Evolutionary conservation across 2,113 vertebrate species (phyloP).

Genomic region (Oreocharis arfaki): DNA sequence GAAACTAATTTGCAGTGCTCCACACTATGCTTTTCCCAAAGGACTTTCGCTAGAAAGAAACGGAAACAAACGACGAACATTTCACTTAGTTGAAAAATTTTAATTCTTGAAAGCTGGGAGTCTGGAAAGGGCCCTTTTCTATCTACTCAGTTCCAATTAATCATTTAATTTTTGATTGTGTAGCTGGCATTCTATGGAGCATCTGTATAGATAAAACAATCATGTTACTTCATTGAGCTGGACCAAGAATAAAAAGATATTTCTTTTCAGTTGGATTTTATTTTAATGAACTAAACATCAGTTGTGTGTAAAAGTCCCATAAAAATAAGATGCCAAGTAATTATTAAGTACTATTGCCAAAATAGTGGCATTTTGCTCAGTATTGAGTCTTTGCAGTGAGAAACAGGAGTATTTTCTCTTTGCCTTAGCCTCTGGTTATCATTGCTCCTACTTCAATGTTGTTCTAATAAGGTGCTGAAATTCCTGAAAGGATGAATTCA

Average conservation of each 20-base stretch:
- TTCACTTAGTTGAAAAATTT: not conserved
- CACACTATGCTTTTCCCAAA: not conserved
- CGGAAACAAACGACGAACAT: not conserved
- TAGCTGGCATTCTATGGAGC: not conserved
- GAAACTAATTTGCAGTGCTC: not conserved
- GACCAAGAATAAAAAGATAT: not conserved
- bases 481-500: not conserved
- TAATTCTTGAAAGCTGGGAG: not conserved
- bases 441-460: not conserved
- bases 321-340: not conserved
- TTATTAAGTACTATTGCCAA: not conserved
- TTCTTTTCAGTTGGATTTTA: not conserved
- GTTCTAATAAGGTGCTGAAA: not conserved
- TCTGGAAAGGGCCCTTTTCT: not conserved
- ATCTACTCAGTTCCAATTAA: not conserved
- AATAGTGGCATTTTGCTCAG: not conserved
- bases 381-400: not conserved
- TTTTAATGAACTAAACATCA: not conserved
- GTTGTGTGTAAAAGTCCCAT: not conserved
- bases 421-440: not conserved
- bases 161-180: not conserved
- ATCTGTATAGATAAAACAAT: not conserved
- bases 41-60: not conserved
- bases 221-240: not conserved
- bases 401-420: not conserved